These are phyloP conservation scores for Numenius phaeopus DNA, from an alignment of 2,797 vertebrate genomes.

Conservation along the genomic window DNA sequence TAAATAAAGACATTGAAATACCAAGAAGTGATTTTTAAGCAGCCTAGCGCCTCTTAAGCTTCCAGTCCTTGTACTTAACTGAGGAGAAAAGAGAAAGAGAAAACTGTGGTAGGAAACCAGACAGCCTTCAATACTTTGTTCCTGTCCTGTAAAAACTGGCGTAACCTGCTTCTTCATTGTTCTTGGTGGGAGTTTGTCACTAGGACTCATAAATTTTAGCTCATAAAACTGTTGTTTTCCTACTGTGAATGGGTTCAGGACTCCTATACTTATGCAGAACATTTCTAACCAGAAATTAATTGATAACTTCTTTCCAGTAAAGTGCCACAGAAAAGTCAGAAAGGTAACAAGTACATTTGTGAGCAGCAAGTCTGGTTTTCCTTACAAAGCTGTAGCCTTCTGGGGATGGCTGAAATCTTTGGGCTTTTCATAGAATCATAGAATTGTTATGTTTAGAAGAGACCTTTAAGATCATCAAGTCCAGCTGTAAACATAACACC, in stretches of 20 bases:
- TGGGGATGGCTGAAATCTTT: not conserved
- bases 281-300: not conserved
- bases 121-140: not conserved
- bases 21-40: not conserved
- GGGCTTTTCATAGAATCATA: not conserved
- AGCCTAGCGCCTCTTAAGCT: not conserved
- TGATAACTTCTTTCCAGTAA: not conserved
- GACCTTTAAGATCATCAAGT: not conserved
- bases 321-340: not conserved
- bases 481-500: not conserved
- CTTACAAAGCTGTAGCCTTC: not conserved
- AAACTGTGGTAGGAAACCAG: not conserved
- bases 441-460: not conserved
- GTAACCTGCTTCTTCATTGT: not conserved
- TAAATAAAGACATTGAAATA: not conserved
- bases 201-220: not conserved
- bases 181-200: not conserved
- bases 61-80: not conserved
- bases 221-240: conserved; percentile 46
- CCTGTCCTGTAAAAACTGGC: not conserved
- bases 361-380: not conserved
- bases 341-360: not conserved
- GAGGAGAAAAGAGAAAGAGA: not conserved
- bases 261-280: not conserved
- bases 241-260: not conserved